Evolutionary conservation across 1,140 invertebrate species (phyloP).

Genomic region (Neoseiulus cucumeris): DNA sequence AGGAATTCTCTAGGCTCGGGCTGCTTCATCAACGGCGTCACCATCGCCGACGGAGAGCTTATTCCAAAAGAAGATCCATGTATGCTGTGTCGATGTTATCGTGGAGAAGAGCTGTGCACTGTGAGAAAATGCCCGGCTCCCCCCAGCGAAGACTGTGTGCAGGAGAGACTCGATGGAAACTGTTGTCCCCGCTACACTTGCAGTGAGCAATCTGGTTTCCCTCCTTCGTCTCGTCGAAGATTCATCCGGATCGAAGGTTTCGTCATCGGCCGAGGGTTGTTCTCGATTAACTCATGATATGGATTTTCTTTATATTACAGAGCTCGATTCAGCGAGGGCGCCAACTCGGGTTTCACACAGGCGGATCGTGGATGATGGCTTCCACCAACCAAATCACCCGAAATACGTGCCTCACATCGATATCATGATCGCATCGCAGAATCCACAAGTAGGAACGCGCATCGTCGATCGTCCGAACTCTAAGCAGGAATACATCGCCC

Average conservation of each 20-base stretch:
- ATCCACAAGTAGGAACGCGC: too few species aligned
- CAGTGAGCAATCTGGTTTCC: conserved; percentile 28
- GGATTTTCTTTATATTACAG: neutral
- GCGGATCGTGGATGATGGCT: neutral
- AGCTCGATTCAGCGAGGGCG: neutral
- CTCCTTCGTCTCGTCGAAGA: too few species aligned
- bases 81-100: conserved; percentile 34
- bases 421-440: neutral
- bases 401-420: conserved; percentile 8
- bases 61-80: conserved; percentile 22
- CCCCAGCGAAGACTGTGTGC: conserved; percentile 29
- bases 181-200: conserved; percentile 35
- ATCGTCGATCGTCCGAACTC: too few species aligned
- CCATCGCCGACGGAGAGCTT: conserved; percentile 9
- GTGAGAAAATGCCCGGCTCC: conserved; percentile 32
- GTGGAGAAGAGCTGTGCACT: conserved; percentile 34
- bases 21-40: neutral
- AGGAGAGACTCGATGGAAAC: conserved; percentile 21
- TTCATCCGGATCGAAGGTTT: too few species aligned
- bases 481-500: too few species aligned
- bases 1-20: neutral
- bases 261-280: too few species aligned
- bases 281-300: neutral
- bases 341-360: neutral
- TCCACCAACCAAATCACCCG: conserved; percentile 1